phyloP scores from a whole-genome alignment of 1,140 invertebrate species.

The Helicorthomorpha holstii region DNA sequence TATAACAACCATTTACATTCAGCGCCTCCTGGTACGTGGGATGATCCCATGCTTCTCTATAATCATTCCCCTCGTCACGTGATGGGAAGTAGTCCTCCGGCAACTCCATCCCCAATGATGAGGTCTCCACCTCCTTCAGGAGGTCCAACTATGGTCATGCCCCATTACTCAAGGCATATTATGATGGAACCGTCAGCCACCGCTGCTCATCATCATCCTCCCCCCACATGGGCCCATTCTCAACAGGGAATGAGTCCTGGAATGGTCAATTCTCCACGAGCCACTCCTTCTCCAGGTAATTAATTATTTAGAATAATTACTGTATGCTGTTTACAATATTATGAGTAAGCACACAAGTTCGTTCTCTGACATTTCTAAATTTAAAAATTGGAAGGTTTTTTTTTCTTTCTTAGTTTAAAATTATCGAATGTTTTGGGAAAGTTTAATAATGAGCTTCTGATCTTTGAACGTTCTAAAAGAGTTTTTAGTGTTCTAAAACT shows the following conservation, averaged over 20 bases:
- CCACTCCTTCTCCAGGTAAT: constrained; percentile 14
- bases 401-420: too few species aligned
- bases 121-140: constrained; percentile 10
- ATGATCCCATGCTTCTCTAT: neutral
- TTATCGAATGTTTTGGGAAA: too few species aligned
- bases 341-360: too few species aligned
- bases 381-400: too few species aligned
- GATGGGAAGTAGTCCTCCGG: constrained; percentile 5
- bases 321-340: too few species aligned
- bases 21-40: neutral
- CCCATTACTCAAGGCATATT: constrained; percentile 10
- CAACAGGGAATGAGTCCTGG: constrained; percentile 13
- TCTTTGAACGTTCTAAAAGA: too few species aligned
- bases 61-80: constrained; percentile 4
- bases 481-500: too few species aligned
- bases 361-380: too few species aligned
- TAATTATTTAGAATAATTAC: too few species aligned
- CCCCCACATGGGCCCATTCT: constrained; percentile 13
- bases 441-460: too few species aligned
- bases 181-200: constrained; percentile 1
- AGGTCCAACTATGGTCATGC: constrained; percentile 6
- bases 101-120: constrained; percentile 7
- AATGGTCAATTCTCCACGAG: constrained; percentile 14
- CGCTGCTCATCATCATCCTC: neutral
- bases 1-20: neutral